These are phyloP conservation scores for Mastomys coucha DNA, from an alignment of 2,113 vertebrate genomes.

Conservation along the genomic window DNA sequence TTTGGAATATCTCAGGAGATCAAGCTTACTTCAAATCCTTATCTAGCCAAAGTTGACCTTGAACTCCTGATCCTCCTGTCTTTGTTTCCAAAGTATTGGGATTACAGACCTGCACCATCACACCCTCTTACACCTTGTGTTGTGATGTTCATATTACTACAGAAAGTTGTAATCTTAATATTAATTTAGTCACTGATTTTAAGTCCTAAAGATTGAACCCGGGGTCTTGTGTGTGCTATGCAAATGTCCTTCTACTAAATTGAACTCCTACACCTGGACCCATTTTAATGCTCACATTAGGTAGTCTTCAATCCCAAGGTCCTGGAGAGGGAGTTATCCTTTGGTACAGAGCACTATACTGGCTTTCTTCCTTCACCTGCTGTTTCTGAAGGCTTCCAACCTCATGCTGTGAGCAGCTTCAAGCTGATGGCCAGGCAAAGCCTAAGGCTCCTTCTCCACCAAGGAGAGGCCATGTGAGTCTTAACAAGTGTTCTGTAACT, in stretches of 20 bases:
- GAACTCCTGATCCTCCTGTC: not conserved
- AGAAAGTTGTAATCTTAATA: not conserved
- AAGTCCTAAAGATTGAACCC: not conserved
- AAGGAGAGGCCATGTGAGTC: not conserved
- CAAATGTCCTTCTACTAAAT: not conserved
- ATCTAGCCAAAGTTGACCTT: not conserved
- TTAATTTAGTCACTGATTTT: not conserved
- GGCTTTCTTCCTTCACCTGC: not conserved
- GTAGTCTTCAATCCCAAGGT: not conserved
- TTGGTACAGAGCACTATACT: not conserved
- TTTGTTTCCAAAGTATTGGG: not conserved
- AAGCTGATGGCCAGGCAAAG: not conserved
- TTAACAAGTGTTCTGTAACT: not conserved
- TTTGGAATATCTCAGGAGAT: not conserved
- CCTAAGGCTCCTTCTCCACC: not conserved
- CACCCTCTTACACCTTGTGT: not conserved
- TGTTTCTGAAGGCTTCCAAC: not conserved
- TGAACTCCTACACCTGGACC: not conserved
- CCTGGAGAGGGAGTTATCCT: not conserved
- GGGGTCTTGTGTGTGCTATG: not conserved
- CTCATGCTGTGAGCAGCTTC: not conserved
- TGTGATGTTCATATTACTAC: not conserved
- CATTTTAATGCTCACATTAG: not conserved
- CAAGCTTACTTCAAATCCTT: not conserved
- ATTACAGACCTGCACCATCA: not conserved